Evolutionary conservation across 2,888 invertebrate genomes (phyloP).

Genomic region (Microchrysa polita): DNA sequence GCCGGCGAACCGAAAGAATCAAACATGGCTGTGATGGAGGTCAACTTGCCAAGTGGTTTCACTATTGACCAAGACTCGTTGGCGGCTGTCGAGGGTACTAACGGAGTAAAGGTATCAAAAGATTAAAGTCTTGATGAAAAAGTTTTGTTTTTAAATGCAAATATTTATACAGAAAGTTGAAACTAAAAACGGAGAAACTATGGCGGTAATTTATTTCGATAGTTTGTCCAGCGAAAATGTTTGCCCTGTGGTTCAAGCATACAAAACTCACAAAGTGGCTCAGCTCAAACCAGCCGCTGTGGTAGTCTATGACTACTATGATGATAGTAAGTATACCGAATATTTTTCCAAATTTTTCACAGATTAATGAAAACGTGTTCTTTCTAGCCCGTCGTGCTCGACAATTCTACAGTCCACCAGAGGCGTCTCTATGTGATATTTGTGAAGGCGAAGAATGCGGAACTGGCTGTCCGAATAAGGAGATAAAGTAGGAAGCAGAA

Average conservation of each 20-base stretch:
- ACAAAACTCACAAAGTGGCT: conserved; percentile 85
- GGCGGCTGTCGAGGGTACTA: conserved; percentile 71
- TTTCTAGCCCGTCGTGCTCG: conserved; percentile 80
- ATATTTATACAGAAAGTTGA: conserved; percentile 68
- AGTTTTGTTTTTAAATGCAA: neutral
- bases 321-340: conserved; percentile 77
- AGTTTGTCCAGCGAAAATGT: conserved; percentile 75
- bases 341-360: neutral
- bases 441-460: conserved; percentile 75
- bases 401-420: conserved; percentile 79
- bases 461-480: conserved; percentile 59
- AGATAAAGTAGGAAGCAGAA: conserved; percentile 55
- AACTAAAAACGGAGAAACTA: conserved; percentile 71
- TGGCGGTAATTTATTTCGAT: conserved; percentile 79
- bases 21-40: conserved; percentile 92
- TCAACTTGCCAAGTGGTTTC: conserved; percentile 90
- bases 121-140: neutral
- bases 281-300: conserved; percentile 88
- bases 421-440: conserved; percentile 81
- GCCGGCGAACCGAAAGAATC: conserved; percentile 64
- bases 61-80: conserved; percentile 82
- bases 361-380: neutral
- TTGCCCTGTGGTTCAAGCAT: conserved; percentile 88
- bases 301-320: conserved; percentile 90
- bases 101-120: conserved; percentile 62